Base-by-base conservation (phyloP, 2,113 vertebrate species). In the Macquaria ambigua region DNA sequence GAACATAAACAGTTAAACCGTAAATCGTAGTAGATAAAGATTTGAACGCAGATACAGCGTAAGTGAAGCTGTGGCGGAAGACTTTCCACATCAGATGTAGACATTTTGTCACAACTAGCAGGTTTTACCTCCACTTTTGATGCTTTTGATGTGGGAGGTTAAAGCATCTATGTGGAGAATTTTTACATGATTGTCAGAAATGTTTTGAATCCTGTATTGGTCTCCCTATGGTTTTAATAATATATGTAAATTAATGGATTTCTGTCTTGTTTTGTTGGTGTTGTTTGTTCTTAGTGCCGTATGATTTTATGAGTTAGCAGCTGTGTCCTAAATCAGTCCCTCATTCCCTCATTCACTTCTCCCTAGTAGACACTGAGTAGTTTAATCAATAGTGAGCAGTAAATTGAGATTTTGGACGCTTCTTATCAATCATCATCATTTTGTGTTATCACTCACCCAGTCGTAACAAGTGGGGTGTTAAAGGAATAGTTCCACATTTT, bases 1-100 rank as follows among this genome's bases (percentile, higher is more conserved):
- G 81, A 46, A 77, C n/a, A 66, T 61, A 81, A 53, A 31, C 4
- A 73, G 11, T 46, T 25, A 16, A 70, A 63, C 4, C 53, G 77
- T 41, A 20, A 59, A 69, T 21, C 8, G 21, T 0, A 15, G 12
- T 28, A 11, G 43, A 41, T 59, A 28, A 71, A 53, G 50, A 72
- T 0, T 6, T 69, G 37, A 79, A 69, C 0, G 0, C 21, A 71
- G 31, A 58, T 34, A 31, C 14, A 31, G 4, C 1, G 37, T 41
- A 56, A 39, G 56, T 11, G 48, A 25, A 59, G 31, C n/a, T 67
- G 55, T 64, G 25, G 5, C n/a, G 14, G 23, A 55, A 15, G 15
- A 62, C 3, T 58, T 58, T n/a, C 3, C 14, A 25, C 3, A 12
- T 31, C 1, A 14, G n/a, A 59, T 28, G 21, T n/a, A 56, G 4